Evolutionary conservation across 2,888 invertebrate genomes (phyloP), one percentile per base, ranked within the genome.

Genomic region (Agrotis exclamationis): DNA sequence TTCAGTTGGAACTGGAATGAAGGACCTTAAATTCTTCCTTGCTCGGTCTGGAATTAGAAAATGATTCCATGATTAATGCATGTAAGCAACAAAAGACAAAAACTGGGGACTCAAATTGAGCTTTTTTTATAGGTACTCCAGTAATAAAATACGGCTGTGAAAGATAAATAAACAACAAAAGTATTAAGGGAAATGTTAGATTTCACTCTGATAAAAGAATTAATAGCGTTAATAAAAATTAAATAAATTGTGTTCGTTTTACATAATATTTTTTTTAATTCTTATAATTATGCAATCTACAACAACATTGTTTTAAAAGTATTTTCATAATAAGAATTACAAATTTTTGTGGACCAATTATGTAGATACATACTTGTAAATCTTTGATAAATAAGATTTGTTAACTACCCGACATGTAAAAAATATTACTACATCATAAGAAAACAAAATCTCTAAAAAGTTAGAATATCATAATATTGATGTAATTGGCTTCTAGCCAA

Each of bases 1-100:
- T 77, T 94, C 93, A 13, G 87, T 74, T 18, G 96, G 96, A 18
- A 96, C 93, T 44, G 96, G 94, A 82, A 96, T 92, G 76, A 95
- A 96, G 11, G 95, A 95, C 45, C 87, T 89, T 22, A 96, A 87
- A 82, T 96, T 96, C 83, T 94, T 96, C 59, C 93, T 90, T 47
- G 96, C 96, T 64, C 94, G 88, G 18, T 92, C 96, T 96, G 93
- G 63, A 94, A 69, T 47, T n/a, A 63, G 57, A 50, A 76, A 54
- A 60, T 16, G 6, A 16, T 44, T 47, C 1, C 24, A 64, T 64
- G 14, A 44, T 33, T 63, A 59, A 7, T 39, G 3, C 6, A 11
- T 45, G n/a, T 2, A 16, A 39, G 20, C 13, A 39, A 39, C 5
- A 44, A 45, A 62, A 33, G 28, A 0, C 13, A 47, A 20, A 5